Evolutionary conservation across 2,113 vertebrate genomes (phyloP).

Genomic region (Melanotaenia duboulayi): DNA sequence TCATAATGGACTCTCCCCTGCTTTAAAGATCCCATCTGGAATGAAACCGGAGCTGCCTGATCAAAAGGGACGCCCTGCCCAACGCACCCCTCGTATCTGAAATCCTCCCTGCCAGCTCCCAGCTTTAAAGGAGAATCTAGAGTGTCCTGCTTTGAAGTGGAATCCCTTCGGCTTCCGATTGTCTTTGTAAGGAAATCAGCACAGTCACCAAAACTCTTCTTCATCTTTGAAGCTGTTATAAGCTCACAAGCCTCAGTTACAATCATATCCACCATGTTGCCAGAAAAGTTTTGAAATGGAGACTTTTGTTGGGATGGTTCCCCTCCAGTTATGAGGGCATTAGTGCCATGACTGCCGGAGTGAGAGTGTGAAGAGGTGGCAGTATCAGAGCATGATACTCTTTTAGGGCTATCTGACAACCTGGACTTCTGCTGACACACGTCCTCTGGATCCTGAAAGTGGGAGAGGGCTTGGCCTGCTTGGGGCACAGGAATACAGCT

Average conservation of each 20-base stretch:
- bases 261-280: conserved; percentile 89
- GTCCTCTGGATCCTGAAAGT: conserved; percentile 79
- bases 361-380: conserved; percentile 78
- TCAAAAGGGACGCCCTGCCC: conserved; percentile 27
- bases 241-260: conserved; percentile 91
- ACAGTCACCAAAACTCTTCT: conserved; percentile 84
- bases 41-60: conserved; percentile 31
- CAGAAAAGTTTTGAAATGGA: conserved; percentile 85
- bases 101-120: conserved; percentile 75
- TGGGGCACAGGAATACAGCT: conserved; percentile 93
- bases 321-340: conserved; percentile 45
- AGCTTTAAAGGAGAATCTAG: conserved; percentile 76
- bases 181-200: conserved; percentile 83
- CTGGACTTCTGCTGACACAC: conserved; percentile 62
- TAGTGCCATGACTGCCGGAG: conserved; percentile 38
- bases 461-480: conserved; percentile 89
- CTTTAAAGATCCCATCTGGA: conserved; percentile 53
- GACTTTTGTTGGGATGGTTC: conserved; percentile 70
- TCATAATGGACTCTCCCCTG: conserved; percentile 57
- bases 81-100: conserved; percentile 32
- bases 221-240: conserved; percentile 83
- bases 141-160: conserved; percentile 74
- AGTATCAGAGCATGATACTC: conserved; percentile 70
- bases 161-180: conserved; percentile 65
- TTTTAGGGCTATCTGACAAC: conserved; percentile 57